phyloP scores from a whole-genome alignment of 2,888 invertebrate species.

The Euzophera pinguis region DNA sequence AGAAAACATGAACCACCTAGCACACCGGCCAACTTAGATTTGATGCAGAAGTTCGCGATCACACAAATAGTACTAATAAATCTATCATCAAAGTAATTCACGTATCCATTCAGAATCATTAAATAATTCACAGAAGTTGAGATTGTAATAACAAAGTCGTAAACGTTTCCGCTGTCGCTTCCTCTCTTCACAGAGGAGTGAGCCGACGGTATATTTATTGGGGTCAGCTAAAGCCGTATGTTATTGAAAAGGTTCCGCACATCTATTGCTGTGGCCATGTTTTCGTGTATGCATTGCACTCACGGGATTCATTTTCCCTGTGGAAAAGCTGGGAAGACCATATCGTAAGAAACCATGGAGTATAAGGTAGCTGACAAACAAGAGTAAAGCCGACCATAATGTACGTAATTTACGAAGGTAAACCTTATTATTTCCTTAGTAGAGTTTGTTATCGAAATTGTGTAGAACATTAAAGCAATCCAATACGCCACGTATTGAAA shows the following conservation, averaged over 20 bases:
- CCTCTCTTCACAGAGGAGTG: constrained; percentile 18
- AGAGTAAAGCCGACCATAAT: too few species aligned
- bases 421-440: too few species aligned
- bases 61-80: not conserved
- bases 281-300: constrained; percentile 5
- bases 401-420: too few species aligned
- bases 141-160: not conserved
- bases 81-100: not conserved
- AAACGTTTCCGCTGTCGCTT: constrained; percentile 16
- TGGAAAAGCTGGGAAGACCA: not conserved
- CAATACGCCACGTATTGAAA: too few species aligned
- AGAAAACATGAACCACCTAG: too few species aligned
- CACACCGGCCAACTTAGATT: not conserved
- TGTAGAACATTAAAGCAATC: too few species aligned
- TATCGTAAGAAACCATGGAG: not conserved
- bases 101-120: not conserved
- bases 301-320: constrained; percentile 13
- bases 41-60: not conserved
- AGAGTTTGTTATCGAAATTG: too few species aligned
- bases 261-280: constrained; percentile 22
- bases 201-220: constrained; percentile 41
- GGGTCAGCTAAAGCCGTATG: constrained; percentile 35
- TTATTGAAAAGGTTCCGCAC: constrained; percentile 41
- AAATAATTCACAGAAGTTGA: constrained; percentile 4
- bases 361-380: not conserved